Percentiles rank a stretch among this genome's conserved stretches.
These are phyloP conservation scores for Forbesichthys agassizii DNA, from an alignment of 2,113 vertebrate species.

Conservation along the genomic window DNA sequence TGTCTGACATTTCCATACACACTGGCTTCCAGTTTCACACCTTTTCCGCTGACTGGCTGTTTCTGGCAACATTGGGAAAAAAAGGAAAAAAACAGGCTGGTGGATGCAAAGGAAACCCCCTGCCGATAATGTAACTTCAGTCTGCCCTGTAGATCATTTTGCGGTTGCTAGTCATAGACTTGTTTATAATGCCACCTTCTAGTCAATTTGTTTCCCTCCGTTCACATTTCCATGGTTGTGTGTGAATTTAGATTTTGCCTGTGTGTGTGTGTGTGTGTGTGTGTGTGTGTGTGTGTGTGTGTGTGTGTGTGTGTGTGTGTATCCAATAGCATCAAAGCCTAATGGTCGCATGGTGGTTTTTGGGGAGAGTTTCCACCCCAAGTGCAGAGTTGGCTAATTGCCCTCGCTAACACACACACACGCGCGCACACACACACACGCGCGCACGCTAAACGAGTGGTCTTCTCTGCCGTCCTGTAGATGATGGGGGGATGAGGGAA, in stretches of 20 bases:
- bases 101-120: conserved; percentile 40
- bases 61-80: neutral
- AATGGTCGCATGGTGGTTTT: conserved; percentile 65
- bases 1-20: conserved; percentile 29
- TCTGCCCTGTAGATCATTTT: conserved; percentile 51
- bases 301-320: conserved; percentile 17
- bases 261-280: conserved; percentile 7
- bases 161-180: conserved; percentile 16
- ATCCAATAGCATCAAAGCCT: conserved; percentile 12
- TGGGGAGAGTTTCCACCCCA: conserved; percentile 47
- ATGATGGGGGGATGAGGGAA: conserved; percentile 51
- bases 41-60: conserved; percentile 11
- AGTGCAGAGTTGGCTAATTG: conserved; percentile 71
- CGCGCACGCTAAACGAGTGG: conserved; percentile 21
- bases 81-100: conserved; percentile 6
- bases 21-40: conserved; percentile 37
- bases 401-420: conserved; percentile 40
- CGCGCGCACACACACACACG: conserved; percentile 32
- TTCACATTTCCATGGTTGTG: neutral
- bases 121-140: conserved; percentile 39
- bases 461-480: conserved; percentile 49
- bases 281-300: conserved; percentile 14
- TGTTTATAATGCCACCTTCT: conserved; percentile 7
- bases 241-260: neutral
- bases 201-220: neutral